A percentile compares a stretch with the other conserved stretches of the same genome.
phyloP scores from a whole-genome alignment of 2,797 vertebrate species.

The Lepilemur ruficaudatus region DNA sequence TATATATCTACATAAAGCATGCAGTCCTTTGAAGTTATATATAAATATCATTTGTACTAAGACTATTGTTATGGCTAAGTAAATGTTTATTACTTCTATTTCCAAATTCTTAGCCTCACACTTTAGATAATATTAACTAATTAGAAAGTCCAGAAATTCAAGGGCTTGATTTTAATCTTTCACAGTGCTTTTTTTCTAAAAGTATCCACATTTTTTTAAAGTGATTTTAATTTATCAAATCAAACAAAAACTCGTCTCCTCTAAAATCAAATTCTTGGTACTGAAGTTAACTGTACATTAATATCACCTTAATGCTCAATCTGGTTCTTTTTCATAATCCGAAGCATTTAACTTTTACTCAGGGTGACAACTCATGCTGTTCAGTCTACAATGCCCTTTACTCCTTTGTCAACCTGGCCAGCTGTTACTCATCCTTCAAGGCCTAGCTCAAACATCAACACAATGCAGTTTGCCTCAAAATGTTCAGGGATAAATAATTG shows the following conservation, averaged over 20 bases:
- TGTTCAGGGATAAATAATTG: not conserved
- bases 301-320: not conserved
- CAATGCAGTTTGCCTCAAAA: not conserved
- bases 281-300: not conserved
- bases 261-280: not conserved
- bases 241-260: not conserved
- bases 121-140: not conserved
- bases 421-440: not conserved
- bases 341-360: not conserved
- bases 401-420: not conserved
- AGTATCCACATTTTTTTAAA: not conserved
- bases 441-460: not conserved
- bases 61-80: not conserved
- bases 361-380: not conserved
- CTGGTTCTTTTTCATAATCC: not conserved
- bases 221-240: not conserved
- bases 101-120: not conserved
- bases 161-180: not conserved
- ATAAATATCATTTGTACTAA: not conserved
- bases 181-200: not conserved
- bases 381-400: not conserved
- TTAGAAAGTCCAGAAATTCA: constrained; percentile 6
- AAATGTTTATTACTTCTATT: not conserved
- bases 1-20: not conserved
- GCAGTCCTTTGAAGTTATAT: not conserved